Conservation (phyloP, 2,888 invertebrate species). For the Panopea generosa region DNA sequence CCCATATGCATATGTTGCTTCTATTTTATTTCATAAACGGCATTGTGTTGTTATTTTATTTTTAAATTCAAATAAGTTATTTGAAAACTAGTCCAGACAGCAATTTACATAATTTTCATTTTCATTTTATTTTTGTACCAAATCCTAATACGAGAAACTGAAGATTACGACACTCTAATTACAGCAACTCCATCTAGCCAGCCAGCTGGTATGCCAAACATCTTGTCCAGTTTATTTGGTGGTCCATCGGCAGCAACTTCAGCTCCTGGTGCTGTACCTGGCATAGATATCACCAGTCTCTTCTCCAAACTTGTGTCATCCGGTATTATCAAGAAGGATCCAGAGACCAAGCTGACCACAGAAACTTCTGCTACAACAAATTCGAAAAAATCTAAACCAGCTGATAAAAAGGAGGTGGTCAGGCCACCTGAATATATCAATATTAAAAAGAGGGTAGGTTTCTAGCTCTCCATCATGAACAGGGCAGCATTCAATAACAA, state of each 20-base stretch:
- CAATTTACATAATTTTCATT: no score
- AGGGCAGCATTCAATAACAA: no score
- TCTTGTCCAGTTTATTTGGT: conserved; percentile 36
- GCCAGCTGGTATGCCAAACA: conserved; percentile 28
- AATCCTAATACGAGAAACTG: no score
- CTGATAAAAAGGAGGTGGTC: neutral
- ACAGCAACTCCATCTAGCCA: conserved; percentile 14
- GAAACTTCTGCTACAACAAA: conserved; percentile 7
- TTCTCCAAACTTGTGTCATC: conserved; percentile 94
- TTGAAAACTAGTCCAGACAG: no score
- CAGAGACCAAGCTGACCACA: conserved; percentile 8
- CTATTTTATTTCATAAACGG: no score
- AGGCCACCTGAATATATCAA: conserved; percentile 19
- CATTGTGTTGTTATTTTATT: no score
- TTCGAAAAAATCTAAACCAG: neutral
- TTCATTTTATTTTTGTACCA: no score
- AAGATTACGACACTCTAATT: no score
- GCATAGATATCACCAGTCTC: conserved; percentile 91
- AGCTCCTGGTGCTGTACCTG: conserved; percentile 40
- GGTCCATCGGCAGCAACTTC: conserved; percentile 16
- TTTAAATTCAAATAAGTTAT: no score
- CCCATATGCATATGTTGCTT: no score
- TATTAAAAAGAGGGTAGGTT: neutral
- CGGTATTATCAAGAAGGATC: conserved; percentile 88
- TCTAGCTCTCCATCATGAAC: no score